These are phyloP conservation scores for Philotrypesis tridentata DNA, from an alignment of 1,140 invertebrate genomes.

Conservation along the genomic window DNA sequence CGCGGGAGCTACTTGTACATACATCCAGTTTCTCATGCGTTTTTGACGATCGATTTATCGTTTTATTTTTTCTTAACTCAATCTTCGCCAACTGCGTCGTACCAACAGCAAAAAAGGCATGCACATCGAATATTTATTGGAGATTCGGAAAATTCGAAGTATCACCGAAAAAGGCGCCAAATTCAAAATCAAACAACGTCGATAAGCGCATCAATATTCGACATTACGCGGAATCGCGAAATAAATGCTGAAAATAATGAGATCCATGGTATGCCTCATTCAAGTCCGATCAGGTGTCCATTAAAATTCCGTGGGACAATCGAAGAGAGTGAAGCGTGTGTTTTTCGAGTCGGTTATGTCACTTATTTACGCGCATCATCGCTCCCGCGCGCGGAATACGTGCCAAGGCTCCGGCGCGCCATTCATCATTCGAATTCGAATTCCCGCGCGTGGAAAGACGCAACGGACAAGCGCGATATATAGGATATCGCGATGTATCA, in stretches of 20 bases:
- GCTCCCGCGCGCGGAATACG: neutral
- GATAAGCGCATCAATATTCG: too few species aligned
- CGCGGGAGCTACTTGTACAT: neutral
- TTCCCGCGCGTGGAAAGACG: neutral
- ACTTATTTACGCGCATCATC: slow-evolving; percentile 5
- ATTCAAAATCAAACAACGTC: neutral
- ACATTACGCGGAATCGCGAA: too few species aligned
- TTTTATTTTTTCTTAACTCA: neutral
- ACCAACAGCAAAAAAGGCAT: neutral
- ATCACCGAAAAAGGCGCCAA: neutral
- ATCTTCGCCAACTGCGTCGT: neutral
- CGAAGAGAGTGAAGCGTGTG: neutral
- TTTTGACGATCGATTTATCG: neutral
- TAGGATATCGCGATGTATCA: neutral
- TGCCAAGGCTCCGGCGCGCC: neutral
- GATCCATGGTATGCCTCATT: too few species aligned
- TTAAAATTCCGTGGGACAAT: neutral
- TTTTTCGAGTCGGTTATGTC: neutral
- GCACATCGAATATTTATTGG: too few species aligned
- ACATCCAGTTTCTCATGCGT: neutral
- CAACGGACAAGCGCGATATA: neutral
- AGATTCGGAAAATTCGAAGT: too few species aligned
- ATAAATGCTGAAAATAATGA: too few species aligned
- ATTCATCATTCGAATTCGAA: slow-evolving; percentile 23
- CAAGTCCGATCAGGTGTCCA: neutral